Percentiles rank a stretch among this genome's conserved stretches.
Conservation (phyloP, 2,888 invertebrate species). For the Caenorhabditis sp. region DNA sequence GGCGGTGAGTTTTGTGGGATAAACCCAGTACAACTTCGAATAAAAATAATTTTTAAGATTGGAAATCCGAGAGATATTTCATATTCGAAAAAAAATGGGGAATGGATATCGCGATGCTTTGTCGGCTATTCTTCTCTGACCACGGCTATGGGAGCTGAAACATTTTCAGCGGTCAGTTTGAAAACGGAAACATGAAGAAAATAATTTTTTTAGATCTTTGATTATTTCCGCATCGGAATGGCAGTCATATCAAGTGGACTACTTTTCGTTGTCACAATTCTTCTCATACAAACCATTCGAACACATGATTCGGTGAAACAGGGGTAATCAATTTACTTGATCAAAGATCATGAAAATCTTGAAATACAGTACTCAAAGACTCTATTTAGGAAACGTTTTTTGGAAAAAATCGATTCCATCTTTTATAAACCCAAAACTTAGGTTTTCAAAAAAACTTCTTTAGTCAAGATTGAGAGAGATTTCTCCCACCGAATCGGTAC, state of each 20-base stretch:
- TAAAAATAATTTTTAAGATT: conserved; percentile 9
- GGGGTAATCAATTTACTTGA: conserved; percentile 25
- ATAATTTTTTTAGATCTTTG: conserved; percentile 36
- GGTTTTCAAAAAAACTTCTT: too few relatives aligned
- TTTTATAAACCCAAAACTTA: too few relatives aligned
- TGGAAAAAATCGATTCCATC: too few relatives aligned
- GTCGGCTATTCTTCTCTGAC: conserved; percentile 49
- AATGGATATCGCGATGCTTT: conserved; percentile 55
- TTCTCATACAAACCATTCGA: conserved; percentile 50
- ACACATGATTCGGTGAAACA: conserved; percentile 37
- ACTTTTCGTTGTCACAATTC: conserved; percentile 53
- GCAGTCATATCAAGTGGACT: conserved; percentile 47
- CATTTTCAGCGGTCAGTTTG: conserved; percentile 37
- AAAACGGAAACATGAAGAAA: background rate
- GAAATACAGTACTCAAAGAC: too few relatives aligned
- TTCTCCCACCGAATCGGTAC: background rate
- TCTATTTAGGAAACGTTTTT: too few relatives aligned
- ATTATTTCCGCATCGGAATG: conserved; percentile 46
- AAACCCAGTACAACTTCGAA: background rate
- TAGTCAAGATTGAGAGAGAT: conserved; percentile 6
- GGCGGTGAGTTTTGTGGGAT: conserved; percentile 6
- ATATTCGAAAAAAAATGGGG: conserved; percentile 9
- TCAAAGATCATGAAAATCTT: too few relatives aligned
- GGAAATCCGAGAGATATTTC: too few relatives aligned
- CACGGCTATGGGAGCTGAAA: conserved; percentile 38